Base-by-base conservation (phyloP, 2,113 vertebrate species). In the Gallinago media region DNA sequence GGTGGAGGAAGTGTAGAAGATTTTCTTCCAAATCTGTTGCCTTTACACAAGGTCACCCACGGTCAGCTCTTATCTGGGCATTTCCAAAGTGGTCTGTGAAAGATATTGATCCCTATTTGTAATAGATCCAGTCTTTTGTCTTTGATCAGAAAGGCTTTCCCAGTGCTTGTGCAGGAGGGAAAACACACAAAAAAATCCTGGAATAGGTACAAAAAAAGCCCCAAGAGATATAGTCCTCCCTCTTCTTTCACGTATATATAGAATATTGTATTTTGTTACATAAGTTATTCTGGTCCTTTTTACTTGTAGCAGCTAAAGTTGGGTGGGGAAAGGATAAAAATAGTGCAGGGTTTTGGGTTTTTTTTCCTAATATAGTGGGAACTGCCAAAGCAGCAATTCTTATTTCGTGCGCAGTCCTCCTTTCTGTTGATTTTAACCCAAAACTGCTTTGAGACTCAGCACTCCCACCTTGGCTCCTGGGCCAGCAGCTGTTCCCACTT, bases 401-500 rank as follows among this genome's bases (percentile, higher is more conserved):
- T 20, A 78, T 59, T 79, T 70, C 49, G 38, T 44, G 34, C 17
- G 61, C 19, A 19, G 27, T 20, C 23, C 62, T 20, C 23, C 62
- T 72, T 81, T 78, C 34, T 65, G 56, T 58, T 80, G 34, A 42
- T 85, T 95, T 84, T 67, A 94, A 67, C 21, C 61, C 61, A 58
- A 4, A 5, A 25, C 32, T 29, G 61, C 70, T 78, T 75, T 34
- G 52, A 91, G 54, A 42, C 27, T 78, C 52, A 50, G 38, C 66
- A 18, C 46, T 72, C 55, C 85, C 47, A 4, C 56, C 81, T 88
- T 25, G 44, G 65, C 74, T 94, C 40, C n/a, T 56, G 0, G 7
- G 46, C 22, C 72, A 65, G 82, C 92, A 96, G 92, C 92, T 97
- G 95, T 79, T 97, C 94, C 82, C 88, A 94, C 74, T 95, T 93